Evolutionary conservation across 2,888 invertebrate genomes (phyloP), one percentile per base, ranked within the genome.

Genomic region (Quadriops clusia): DNA sequence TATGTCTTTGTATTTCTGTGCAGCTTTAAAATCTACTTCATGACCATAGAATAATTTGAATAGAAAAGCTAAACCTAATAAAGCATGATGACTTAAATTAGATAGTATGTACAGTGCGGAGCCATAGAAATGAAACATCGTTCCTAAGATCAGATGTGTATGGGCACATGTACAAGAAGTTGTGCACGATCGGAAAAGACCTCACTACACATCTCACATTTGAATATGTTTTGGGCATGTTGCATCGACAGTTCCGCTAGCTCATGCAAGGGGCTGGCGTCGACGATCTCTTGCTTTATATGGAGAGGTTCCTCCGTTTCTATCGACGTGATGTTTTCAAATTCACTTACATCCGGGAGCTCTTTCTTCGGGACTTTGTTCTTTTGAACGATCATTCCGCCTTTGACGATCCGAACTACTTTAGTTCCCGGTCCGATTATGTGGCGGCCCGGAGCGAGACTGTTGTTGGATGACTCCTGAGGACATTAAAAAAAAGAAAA

Each of bases 191-290:
- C 76, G 6, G 73, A 64, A 58, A 86, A 86, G 43, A 77, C 72
- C 26, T 75, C 71, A 31, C 77, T 71, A 56, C 86, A 86, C 80
- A 86, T 84, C 57, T 84, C 84, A 53, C 86, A 86, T 43, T 75
- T 77, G 59, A 72, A 82, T 23, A 75, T 44, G 39, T 52, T 59
- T 37, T 58, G 54, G 25, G 56, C 50, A 34, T 60, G 60, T 28
- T 56, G 55, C 58, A 74, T 41, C 55, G 62, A 32, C 51, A 66
- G 45, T 62, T 73, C 51, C 44, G 68, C 59, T 49, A 66, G 44
- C 58, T 68, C 53, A 54, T 68, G 57, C 49, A 68, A 40, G 39
- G 64, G 49, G 54, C 60, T 64, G 12, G 56, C 51, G 33, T 68
- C 65, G 9, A 61, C 54, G 1, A 61, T 49, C 28, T 65, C 59